Percentiles rank a stretch among this genome's conserved stretches.
Evolutionary conservation across 1,140 invertebrate genomes (phyloP).

Genomic region (Drosophila bocqueti): DNA sequence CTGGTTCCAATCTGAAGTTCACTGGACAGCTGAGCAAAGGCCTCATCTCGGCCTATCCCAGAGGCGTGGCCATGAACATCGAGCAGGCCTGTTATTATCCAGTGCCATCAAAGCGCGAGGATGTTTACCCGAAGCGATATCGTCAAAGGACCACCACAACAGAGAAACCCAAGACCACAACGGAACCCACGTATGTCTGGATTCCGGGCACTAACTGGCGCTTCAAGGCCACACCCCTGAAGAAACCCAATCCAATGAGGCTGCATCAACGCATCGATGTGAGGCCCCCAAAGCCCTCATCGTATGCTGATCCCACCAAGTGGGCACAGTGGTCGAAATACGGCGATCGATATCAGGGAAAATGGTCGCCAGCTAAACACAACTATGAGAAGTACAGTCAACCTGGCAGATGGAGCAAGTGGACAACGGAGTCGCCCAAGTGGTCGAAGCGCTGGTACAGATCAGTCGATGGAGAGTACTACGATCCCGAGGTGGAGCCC

Average conservation of each 20-base stretch:
- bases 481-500: constrained; percentile 31
- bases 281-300: constrained; percentile 22
- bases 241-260: constrained; percentile 52
- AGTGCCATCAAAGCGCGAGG: constrained; percentile 62
- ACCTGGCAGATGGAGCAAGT: constrained; percentile 59
- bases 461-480: constrained; percentile 20
- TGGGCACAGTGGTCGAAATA: constrained; percentile 62
- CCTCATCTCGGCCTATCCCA: constrained; percentile 58
- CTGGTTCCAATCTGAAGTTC: constrained; percentile 71
- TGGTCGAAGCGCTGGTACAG: constrained; percentile 52
- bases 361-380: constrained; percentile 35
- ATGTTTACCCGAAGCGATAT: constrained; percentile 76
- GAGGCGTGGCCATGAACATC: constrained; percentile 61
- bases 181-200: constrained; percentile 67
- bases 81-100: constrained; percentile 76
- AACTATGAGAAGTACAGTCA: constrained; percentile 44
- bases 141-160: constrained; percentile 65
- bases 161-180: constrained; percentile 47
- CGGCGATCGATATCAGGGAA: constrained; percentile 39
- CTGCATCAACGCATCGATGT: constrained; percentile 57
- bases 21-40: constrained; percentile 65
- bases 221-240: constrained; percentile 71
- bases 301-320: constrained; percentile 38
- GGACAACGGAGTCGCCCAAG: constrained; percentile 56
- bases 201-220: constrained; percentile 76